phyloP scores from a whole-genome alignment of 2,888 invertebrate genomes.

The Drosophila algonquin region DNA sequence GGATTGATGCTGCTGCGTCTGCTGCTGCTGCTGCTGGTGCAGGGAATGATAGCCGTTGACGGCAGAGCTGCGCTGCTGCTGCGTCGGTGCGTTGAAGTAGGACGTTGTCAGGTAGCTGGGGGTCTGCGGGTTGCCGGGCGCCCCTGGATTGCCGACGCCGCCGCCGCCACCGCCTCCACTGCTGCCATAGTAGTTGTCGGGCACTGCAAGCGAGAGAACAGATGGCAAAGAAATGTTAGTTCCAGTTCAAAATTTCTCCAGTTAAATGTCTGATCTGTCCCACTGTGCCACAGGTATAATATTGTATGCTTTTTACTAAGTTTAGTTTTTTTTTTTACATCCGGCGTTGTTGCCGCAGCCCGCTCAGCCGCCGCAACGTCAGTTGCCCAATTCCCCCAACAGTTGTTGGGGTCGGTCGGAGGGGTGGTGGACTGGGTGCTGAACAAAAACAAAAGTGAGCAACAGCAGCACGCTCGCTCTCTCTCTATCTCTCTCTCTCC shows the following conservation, averaged over 20 bases:
- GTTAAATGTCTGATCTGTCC: not conserved
- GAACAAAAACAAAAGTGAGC: constrained; percentile 75
- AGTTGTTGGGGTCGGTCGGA: constrained; percentile 10
- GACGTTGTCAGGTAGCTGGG: constrained; percentile 77
- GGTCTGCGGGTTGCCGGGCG: constrained; percentile 46
- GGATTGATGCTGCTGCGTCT: constrained; percentile 79
- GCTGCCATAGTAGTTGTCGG: constrained; percentile 86
- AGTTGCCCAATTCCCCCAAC: constrained; percentile 69
- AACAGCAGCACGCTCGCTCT: constrained; percentile 8
- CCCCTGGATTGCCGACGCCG: constrained; percentile 55
- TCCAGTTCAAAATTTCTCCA: not conserved
- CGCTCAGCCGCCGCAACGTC: constrained; percentile 16
- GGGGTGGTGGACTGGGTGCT: constrained; percentile 5
- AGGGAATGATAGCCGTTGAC: constrained; percentile 84
- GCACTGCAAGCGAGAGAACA: constrained; percentile 84
- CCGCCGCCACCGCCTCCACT: constrained; percentile 61
- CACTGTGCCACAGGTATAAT: constrained; percentile 54
- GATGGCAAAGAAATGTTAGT: not conserved
- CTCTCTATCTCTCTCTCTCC: not conserved
- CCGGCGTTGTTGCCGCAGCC: constrained; percentile 69
- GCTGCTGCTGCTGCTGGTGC: constrained; percentile 81
- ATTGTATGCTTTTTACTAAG: constrained; percentile 73
- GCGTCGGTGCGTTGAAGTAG: constrained; percentile 83
- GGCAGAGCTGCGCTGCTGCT: constrained; percentile 61
- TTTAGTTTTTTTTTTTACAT: constrained; percentile 76